A percentile compares a stretch with the other conserved stretches of the same genome.
These are phyloP conservation scores for Notothenia rossii DNA, from an alignment of 2,113 vertebrate species.

Conservation along the genomic window DNA sequence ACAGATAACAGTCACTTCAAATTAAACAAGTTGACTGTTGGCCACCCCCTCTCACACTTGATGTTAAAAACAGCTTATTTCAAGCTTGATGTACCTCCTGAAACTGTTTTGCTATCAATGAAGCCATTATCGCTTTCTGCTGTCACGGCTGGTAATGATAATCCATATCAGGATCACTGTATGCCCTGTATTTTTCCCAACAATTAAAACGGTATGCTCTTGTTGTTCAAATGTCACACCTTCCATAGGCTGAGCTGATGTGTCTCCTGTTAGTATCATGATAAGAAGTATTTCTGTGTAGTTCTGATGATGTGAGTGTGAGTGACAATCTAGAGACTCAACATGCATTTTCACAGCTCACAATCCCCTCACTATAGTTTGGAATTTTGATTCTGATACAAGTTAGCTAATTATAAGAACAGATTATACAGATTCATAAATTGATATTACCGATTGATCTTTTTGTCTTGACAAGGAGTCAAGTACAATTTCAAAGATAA, in stretches of 20 bases:
- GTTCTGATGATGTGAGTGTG: conserved; percentile 38
- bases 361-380: conserved; percentile 22
- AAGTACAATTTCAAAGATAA: neutral
- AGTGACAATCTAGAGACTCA: conserved; percentile 50
- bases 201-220: neutral
- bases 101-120: neutral
- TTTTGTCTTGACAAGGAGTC: neutral
- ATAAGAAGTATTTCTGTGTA: conserved; percentile 15
- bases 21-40: neutral
- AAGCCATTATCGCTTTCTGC: neutral
- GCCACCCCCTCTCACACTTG: neutral
- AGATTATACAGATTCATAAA: too few species aligned
- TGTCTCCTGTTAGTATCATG: neutral
- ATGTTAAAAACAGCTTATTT: neutral
- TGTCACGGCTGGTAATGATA: too few species aligned
- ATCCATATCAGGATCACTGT: neutral
- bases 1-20: neutral
- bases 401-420: neutral
- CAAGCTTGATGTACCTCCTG: neutral
- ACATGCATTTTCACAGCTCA: conserved; percentile 62
- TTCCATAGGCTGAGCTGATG: conserved; percentile 3
- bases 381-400: conserved; percentile 20
- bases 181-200: neutral
- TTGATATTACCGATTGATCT: neutral
- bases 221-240: neutral